Base-by-base conservation (phyloP, 2,113 vertebrate species). In the Podocnemis expansa region DNA sequence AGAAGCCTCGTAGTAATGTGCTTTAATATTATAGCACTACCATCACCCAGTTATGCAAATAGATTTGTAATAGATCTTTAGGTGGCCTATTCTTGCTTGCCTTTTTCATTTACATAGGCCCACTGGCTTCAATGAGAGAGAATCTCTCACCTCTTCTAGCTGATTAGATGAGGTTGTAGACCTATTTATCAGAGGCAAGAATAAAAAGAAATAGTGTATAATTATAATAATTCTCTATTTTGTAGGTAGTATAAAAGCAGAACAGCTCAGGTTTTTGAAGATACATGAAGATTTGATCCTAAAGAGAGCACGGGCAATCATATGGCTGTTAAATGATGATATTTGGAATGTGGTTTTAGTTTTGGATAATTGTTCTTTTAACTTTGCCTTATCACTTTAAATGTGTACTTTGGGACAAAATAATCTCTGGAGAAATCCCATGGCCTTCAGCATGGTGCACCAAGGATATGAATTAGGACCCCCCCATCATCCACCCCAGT, bases 1-100 rank as follows among this genome's bases (percentile, higher is more conserved):
- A 78, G 14, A 82, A 12, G 34, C 25, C 10, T 27, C 47, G 19
- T 34, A 13, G 73, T 85, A 0, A 0, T 1, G 2, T 25, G 38
- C 45, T 31, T 12, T 2, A 1, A 1, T 80, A 29, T 31, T 88
- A 60, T 70, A 4, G 55, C 45, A 89, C n/a, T 45, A 78, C 11
- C 31, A 10, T 19, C n/a, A 29, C 29, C 38, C 10, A 79, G 25
- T 12, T 85, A 60, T 70, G 89, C 43, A 87, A 91, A 89, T 24
- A 12, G 43, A 41, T 7, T 41, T 45, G 2, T 10, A n/a, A 0
- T 11, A 4, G 29, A 84, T 81, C 56, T 83, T 13, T 43, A 87
- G 25, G 31, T 27, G 25, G 41, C 41, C 70, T 75, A 22, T 13
- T 76, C 41, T 45, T 29, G 12, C 41, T 76, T 76, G 73, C 12